Evolutionary conservation across 2,888 invertebrate species (phyloP), one percentile per base, ranked within the genome.

Genomic region (Laothoe populi): DNA sequence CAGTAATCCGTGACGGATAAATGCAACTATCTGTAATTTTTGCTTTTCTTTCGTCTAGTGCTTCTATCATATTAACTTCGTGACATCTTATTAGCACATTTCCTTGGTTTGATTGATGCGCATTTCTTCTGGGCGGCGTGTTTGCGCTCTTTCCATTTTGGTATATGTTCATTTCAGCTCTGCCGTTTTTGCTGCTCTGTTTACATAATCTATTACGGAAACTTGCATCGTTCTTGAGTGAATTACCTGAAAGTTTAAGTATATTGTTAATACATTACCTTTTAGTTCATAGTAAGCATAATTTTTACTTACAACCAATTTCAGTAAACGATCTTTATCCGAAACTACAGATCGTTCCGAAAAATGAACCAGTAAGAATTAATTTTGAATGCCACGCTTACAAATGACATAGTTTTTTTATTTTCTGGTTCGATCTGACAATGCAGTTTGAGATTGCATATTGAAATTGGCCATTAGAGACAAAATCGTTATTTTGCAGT

Each of bases 181-280:
- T 66, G 16, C 72, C 67, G 4, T 44, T 67, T 11, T 63, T 63
- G 42, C 16, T 44, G 2, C 70, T 64, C n/a, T 68, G 70, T 38
- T 64, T 62, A 42, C 66, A 71, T 24, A 64, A 63, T 48, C 68
- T 74, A 62, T 63, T 66, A 16, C 67, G 72, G 5, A 48, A 42
- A 19, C 68, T 66, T 1, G 70, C 72, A 59, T 87, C 76, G 63
- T 80, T 79, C 79, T 86, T 74, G 66, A 82, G 57, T 71, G 83
- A 75, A 79, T 82, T 79, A 71, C 86, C 90, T 90, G 76, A 0
- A 71, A 77, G 1, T 44, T 40, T 7, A 44, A 13, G 10, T 31
- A 53, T 31, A 19, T 31, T 53, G n/a, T n/a, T n/a, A n/a, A n/a
- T n/a, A n/a, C n/a, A n/a, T n/a, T n/a, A n/a, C n/a, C n/a, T n/a